Evolutionary conservation across 1,140 invertebrate genomes (phyloP), one percentile per base, ranked within the genome.

Genomic region (Cotesia chilonis): DNA sequence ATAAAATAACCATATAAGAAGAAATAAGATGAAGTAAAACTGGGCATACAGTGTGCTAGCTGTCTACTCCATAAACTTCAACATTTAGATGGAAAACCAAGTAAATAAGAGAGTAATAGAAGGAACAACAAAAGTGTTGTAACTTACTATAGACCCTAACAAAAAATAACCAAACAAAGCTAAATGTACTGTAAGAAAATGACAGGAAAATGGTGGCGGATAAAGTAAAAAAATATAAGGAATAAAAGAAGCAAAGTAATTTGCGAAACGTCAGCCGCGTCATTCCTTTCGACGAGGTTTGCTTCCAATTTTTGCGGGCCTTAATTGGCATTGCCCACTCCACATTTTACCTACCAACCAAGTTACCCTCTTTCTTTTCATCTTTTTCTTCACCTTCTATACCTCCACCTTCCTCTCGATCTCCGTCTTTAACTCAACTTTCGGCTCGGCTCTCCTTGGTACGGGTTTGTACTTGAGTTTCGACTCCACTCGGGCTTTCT

Each of bases 241-340:
- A 38, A 38, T 12, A 47, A 66, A 65, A 35, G 60, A 72, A 17
- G 59, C 57, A 78, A 78, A 80, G 78, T 78, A 80, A 81, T 81
- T 77, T 79, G 77, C 74, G 73, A 78, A 77, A 77, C 74, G 77
- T 77, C 77, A 75, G 64, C 61, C 55, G 72, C 70, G 69, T 77
- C 72, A 68, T 78, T 73, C 74, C 75, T 77, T 73, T 75, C 74
- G 78, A 75, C 71, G 70, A 68, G 75, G 60, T 38, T 14, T 64
- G 59, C 67, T 66, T 65, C 41, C 66, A 51, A 71, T 47, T 54
- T 72, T 72, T 70, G 52, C 28, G 51, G 55, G 60, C 61, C 71
- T 75, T 75, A 75, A 75, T 70, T 71, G 70, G 67, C 68, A 38
- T 72, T 47, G 57, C 57, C 57, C 57, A 59, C n/a, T 59, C 57